Evolutionary conservation across 2,888 invertebrate species (phyloP).

Genomic region (Cerastis leucographa): DNA sequence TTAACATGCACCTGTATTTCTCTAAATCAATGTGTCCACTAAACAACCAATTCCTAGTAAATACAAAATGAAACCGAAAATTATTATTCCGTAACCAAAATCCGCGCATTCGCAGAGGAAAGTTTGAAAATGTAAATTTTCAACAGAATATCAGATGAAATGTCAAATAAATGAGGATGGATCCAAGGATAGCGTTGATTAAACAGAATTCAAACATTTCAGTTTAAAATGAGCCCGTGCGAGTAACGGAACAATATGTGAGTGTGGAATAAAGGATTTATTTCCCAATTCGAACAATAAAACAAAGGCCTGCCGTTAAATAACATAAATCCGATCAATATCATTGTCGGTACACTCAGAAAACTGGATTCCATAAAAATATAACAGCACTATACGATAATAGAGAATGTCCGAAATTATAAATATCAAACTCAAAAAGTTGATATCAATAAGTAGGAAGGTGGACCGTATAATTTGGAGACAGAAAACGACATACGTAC

Average conservation of each 20-base stretch:
- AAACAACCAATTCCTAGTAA: constrained; percentile 14
- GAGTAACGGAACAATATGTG: constrained; percentile 30
- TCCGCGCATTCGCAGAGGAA: constrained; percentile 17
- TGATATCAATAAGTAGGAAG: background rate
- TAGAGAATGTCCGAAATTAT: background rate
- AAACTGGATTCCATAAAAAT: background rate
- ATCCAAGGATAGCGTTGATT: constrained; percentile 52
- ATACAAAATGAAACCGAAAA: constrained; percentile 25
- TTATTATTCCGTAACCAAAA: constrained; percentile 32
- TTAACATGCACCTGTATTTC: background rate
- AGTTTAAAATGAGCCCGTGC: constrained; percentile 47
- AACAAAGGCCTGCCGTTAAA: constrained; percentile 39
- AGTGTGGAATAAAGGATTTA: constrained; percentile 41
- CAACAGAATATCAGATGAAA: constrained; percentile 52
- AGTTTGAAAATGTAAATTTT: constrained; percentile 43
- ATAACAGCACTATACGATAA: background rate
- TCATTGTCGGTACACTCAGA: constrained; percentile 9
- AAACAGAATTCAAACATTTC: constrained; percentile 56
- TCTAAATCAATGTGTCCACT: background rate
- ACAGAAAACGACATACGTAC: background rate
- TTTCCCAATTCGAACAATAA: constrained; percentile 46
- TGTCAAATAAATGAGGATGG: constrained; percentile 47
- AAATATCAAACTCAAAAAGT: background rate
- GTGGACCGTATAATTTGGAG: background rate
- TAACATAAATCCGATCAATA: constrained; percentile 38